phyloP scores from a whole-genome alignment of 2,113 vertebrate genomes.

The Ageneiosus marmoratus region DNA sequence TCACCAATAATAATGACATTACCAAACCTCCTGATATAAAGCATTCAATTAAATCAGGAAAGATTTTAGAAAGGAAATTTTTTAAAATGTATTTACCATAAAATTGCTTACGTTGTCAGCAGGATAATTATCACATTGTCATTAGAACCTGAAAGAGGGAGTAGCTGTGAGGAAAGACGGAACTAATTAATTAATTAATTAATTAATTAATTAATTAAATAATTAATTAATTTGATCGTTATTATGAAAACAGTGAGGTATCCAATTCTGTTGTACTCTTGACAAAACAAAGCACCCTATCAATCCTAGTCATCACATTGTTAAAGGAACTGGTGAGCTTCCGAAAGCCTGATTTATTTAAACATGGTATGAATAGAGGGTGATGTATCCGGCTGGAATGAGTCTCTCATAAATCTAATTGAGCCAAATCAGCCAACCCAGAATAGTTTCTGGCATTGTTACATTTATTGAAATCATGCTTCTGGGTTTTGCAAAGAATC shows the following conservation, averaged over 20 bases:
- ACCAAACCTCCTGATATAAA: not conserved
- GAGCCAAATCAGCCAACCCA: not conserved
- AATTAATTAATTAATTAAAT: no score
- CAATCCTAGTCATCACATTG: not conserved
- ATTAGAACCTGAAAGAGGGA: not conserved
- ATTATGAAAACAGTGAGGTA: not conserved
- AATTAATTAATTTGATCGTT: no score
- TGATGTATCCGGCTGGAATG: not conserved
- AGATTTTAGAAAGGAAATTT: not conserved
- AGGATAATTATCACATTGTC: not conserved
- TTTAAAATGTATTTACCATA: not conserved
- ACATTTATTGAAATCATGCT: not conserved
- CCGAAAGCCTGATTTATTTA: not conserved
- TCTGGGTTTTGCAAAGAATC: conserved; percentile 11
- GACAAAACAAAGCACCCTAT: not conserved
- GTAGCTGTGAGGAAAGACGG: not conserved
- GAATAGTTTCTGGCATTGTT: conserved; percentile 17
- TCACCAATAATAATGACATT: not conserved
- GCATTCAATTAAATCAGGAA: not conserved
- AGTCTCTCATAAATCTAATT: not conserved
- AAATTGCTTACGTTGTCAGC: not conserved
- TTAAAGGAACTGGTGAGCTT: conserved; percentile 12
- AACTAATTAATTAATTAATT: no score
- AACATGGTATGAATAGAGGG: conserved; percentile 3
- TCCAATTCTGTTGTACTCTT: no score